These are phyloP conservation scores for Styela clava DNA, from an alignment of 23 tunicate species.

Conservation along the genomic window DNA sequence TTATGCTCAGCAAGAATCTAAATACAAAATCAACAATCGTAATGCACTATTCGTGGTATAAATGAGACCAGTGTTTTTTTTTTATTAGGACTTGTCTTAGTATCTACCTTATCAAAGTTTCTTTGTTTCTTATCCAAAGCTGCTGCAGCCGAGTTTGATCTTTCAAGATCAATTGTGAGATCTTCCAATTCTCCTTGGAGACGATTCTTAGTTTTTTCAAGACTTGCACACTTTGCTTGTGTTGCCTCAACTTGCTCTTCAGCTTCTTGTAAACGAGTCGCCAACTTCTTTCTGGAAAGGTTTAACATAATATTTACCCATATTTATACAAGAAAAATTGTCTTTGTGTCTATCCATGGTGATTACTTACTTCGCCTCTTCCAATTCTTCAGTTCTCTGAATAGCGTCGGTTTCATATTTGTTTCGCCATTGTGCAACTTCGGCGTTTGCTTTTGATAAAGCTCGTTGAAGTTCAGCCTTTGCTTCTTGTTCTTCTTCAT, in stretches of 20 bases:
- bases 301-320: no score
- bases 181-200: conserved; percentile 42
- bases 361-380: conserved; percentile 57
- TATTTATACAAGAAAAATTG: no score
- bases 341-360: no score
- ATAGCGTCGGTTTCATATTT: conserved; percentile 95
- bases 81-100: no score
- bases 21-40: not conserved
- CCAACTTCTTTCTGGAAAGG: conserved; percentile 32
- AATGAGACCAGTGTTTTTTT: no score
- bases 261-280: conserved; percentile 36
- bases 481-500: conserved; percentile 91
- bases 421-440: conserved; percentile 88
- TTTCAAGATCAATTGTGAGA: conserved; percentile 32
- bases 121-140: conserved; percentile 35
- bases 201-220: conserved; percentile 38
- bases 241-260: conserved; percentile 45
- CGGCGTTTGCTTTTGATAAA: conserved; percentile 81
- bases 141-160: conserved; percentile 37
- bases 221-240: conserved; percentile 32
- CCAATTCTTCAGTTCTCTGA: conserved; percentile 83
- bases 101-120: conserved; percentile 44
- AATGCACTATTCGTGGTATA: not conserved
- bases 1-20: conserved; percentile 31
- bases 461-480: conserved; percentile 84